A percentile compares a stretch with the other conserved stretches of the same genome.
Evolutionary conservation across 2,797 vertebrate genomes (phyloP).

Genomic region (Trachops cirrhosus): DNA sequence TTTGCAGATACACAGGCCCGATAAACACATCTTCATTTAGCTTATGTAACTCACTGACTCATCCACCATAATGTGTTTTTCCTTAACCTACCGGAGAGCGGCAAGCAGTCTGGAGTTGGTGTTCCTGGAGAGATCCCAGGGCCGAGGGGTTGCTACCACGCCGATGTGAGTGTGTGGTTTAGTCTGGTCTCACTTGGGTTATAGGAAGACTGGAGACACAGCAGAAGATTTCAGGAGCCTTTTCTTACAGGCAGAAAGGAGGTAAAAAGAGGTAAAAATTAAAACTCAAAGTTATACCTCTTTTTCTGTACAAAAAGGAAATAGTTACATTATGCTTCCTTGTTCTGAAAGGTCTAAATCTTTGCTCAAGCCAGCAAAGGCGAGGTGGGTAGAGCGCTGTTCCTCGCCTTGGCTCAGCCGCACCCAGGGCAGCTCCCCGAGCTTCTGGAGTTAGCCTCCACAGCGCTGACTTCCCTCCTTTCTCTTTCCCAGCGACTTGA

Average conservation of each 20-base stretch:
- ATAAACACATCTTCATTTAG: not conserved
- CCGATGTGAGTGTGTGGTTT: too few relatives aligned
- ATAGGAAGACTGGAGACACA: not conserved
- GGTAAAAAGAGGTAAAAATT: not conserved
- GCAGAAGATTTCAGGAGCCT: not conserved
- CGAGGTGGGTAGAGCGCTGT: not conserved
- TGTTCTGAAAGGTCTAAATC: not conserved
- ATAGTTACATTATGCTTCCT: not conserved
- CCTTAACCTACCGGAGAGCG: not conserved
- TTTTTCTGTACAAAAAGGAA: not conserved
- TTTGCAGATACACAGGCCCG: not conserved
- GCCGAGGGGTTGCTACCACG: accelerated
- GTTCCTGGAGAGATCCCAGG: not conserved
- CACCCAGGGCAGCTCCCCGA: accelerated
- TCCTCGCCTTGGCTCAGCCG: not conserved
- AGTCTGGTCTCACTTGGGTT: not conserved
- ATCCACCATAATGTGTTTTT: not conserved
- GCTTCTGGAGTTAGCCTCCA: accelerated
- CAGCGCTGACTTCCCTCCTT: too few relatives aligned
- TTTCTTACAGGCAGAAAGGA: not conserved
- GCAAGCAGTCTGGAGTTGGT: not conserved
- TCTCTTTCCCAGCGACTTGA: not conserved
- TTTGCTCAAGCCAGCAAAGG: not conserved
- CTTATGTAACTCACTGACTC: constrained; percentile 19
- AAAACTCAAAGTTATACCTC: not conserved